Percentiles rank a stretch among this genome's conserved stretches.
Conservation (phyloP, 2,797 vertebrate genomes). For the Cirrhinus mrigala region DNA sequence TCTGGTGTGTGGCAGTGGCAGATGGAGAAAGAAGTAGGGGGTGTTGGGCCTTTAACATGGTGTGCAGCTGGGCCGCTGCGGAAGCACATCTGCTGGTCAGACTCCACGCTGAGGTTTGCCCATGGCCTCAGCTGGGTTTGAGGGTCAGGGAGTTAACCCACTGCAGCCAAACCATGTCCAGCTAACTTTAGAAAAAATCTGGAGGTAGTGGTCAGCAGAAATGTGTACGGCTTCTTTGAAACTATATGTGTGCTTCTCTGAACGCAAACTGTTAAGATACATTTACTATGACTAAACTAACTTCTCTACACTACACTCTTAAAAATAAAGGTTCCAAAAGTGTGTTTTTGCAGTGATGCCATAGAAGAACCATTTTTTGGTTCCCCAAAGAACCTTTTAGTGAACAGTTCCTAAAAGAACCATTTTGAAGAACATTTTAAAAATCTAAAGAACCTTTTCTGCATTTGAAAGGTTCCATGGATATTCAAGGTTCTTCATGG, state of each 20-base stretch:
- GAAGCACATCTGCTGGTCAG: constrained; percentile 76
- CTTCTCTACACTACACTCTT: not conserved
- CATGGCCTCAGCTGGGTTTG: constrained; percentile 67
- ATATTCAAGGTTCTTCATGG: too few species aligned
- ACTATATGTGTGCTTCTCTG: not conserved
- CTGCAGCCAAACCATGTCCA: constrained; percentile 35
- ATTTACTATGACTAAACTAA: not conserved
- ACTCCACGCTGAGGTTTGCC: constrained; percentile 65
- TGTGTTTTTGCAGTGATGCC: too few species aligned
- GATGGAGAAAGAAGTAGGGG: constrained; percentile 79
- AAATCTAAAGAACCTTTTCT: too few species aligned
- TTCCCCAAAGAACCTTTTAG: too few species aligned
- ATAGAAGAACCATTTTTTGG: too few species aligned
- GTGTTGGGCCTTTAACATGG: constrained; percentile 77
- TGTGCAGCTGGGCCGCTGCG: constrained; percentile 74
- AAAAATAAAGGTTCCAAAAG: too few species aligned
- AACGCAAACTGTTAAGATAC: not conserved
- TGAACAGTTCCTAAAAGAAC: too few species aligned
- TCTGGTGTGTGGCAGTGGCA: constrained; percentile 73
- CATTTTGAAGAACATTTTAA: too few species aligned
- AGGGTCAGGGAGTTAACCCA: constrained; percentile 70
- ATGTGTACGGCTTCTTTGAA: constrained; percentile 72
- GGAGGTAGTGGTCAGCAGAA: constrained; percentile 74
- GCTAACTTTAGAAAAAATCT: constrained; percentile 59
- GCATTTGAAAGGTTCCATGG: too few species aligned